These are phyloP conservation scores for Drosophila grimshawi DNA, from an alignment of 1,140 invertebrate species.

Conservation along the genomic window DNA sequence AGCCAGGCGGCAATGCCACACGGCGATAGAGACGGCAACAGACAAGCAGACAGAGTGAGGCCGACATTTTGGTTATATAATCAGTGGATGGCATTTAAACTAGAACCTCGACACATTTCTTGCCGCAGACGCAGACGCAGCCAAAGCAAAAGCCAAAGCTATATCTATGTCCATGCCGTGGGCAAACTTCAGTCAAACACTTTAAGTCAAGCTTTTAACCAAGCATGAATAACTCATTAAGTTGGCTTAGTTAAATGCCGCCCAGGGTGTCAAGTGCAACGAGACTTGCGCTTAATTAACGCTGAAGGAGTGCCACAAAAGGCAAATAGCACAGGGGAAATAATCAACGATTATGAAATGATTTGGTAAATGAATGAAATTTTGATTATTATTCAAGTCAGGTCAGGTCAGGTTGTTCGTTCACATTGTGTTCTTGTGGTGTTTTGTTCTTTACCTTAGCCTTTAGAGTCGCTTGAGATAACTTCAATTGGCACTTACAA, in stretches of 20 bases:
- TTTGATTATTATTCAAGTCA: neutral
- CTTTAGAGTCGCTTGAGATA: neutral
- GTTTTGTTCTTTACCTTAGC: neutral
- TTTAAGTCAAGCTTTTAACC: constrained; percentile 33
- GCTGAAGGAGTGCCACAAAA: constrained; percentile 12
- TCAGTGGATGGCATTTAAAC: constrained; percentile 34
- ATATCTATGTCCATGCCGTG: constrained; percentile 2
- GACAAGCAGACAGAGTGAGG: constrained; percentile 5
- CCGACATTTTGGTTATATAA: constrained; percentile 43
- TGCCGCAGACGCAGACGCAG: neutral
- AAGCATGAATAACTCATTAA: constrained; percentile 38
- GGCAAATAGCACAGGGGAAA: constrained; percentile 1
- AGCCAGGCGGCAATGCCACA: constrained; percentile 76
- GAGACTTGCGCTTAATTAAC: constrained; percentile 39
- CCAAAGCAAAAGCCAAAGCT: neutral
- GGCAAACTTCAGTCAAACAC: constrained; percentile 13
- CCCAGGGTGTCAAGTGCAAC: constrained; percentile 10
- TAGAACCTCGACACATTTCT: neutral
- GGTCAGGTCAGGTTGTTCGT: neutral
- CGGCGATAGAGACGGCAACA: constrained; percentile 24
- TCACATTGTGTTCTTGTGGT: no score
- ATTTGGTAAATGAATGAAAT: neutral
- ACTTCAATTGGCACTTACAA: constrained; percentile 18
- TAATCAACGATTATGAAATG: neutral
- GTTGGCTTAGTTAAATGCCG: constrained; percentile 39